Base-by-base conservation (phyloP, 37 sponge, comb jelly and placozoan genomes). In the Aplysina aerophoba region DNA sequence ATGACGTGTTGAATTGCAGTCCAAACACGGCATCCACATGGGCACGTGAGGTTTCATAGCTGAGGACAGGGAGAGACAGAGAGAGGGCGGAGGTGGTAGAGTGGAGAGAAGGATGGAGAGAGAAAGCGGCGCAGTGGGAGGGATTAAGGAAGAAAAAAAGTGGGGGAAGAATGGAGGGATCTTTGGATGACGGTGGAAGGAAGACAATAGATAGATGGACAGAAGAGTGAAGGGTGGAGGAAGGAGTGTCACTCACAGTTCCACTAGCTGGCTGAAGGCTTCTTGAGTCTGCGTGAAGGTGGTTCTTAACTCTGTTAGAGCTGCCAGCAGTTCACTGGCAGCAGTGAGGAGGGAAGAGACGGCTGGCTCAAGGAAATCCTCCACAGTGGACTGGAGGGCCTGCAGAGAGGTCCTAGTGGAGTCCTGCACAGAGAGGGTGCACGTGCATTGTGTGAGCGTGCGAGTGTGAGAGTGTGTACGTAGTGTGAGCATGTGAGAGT, bases 11-110 rank as follows among this genome's bases (percentile, higher is more conserved):
- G 55, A 95, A 91, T 33, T 59, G 56, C 54, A 83, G 86, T 17
- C 95, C 95, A 81, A 95, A 91, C 27, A 92, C 89, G 34, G 81
- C 37, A 62, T 91, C 92, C 61, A 91, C 79, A 75, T 79, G 53
- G 40, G 71, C 34, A 6, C 91, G 79, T 17, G 92, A 67, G 15
- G 31, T 20, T n/a, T 92, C 92, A 73, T 91, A 95, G 16, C 95
- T 94, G 63, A 8, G 58, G 14, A 36, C 16, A 85, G 13, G 50
- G 50, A 44, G 3, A 8, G 50, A 8, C 3, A 44, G 50, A 44
- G 50, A 44, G 8, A 44, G 50, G 8, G 50, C 3, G 8, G 8
- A 8, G 50, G 8, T 44, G 50, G 50, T 11, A 44, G 50, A 8
- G 8, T 44, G 50, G 8, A 44, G 50, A 8, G 6, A 44, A 11